Evolutionary conservation across 2,113 vertebrate species (phyloP).

Genomic region (Romanogobio albipinnatus): DNA sequence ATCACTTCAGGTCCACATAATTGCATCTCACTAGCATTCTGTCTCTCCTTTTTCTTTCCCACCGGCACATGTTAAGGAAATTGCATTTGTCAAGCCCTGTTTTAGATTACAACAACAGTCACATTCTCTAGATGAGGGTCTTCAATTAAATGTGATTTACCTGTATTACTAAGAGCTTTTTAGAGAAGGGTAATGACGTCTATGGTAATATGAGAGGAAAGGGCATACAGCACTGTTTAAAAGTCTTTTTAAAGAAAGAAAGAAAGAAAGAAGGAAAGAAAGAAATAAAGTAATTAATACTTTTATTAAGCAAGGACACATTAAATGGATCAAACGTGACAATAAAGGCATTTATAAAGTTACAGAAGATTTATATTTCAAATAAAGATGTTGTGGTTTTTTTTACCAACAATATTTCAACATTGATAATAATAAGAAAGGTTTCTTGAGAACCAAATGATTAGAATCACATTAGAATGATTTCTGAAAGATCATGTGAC

Average conservation of each 20-base stretch:
- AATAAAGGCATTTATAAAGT: not conserved
- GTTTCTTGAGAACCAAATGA: not conserved
- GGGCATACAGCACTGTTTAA: not conserved
- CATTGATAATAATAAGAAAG: not conserved
- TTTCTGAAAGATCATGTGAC: not conserved
- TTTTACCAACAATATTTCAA: not conserved
- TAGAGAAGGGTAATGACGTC: not conserved
- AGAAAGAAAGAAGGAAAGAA: no score
- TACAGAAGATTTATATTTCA: not conserved
- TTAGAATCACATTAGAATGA: not conserved
- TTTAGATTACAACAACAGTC: conserved; percentile 9
- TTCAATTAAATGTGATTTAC: conserved; percentile 15
- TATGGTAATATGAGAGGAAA: not conserved
- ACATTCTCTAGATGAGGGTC: not conserved
- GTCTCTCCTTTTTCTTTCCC: conserved; percentile 3
- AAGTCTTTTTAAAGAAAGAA: not conserved
- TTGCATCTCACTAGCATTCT: conserved; percentile 77
- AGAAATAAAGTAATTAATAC: not conserved
- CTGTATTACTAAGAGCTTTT: not conserved
- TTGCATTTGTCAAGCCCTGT: conserved; percentile 24
- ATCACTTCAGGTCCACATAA: conserved; percentile 77
- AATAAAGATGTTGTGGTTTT: not conserved
- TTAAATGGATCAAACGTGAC: not conserved
- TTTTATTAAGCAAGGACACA: not conserved
- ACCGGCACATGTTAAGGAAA: conserved; percentile 34